These are phyloP conservation scores for Istiophorus platypterus DNA, from an alignment of 2,113 vertebrate genomes.

Conservation along the genomic window DNA sequence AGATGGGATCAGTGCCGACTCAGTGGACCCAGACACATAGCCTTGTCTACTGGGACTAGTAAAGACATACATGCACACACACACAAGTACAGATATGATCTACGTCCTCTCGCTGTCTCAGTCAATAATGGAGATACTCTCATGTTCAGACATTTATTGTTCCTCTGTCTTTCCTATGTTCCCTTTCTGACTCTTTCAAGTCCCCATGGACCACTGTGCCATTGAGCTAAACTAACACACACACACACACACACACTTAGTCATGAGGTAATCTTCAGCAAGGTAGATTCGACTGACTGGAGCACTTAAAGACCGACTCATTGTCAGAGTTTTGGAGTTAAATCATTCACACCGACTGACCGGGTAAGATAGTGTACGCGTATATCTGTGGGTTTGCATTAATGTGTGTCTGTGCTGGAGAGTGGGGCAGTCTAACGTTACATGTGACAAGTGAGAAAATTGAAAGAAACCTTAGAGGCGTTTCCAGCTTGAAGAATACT, in stretches of 20 bases:
- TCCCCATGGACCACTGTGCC: slow-evolving; percentile 41
- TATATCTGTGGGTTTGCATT: not conserved
- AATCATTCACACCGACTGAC: slow-evolving; percentile 54
- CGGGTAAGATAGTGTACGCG: not conserved
- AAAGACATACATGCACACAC: slow-evolving; percentile 6
- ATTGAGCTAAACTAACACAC: slow-evolving; percentile 25
- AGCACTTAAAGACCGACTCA: slow-evolving; percentile 69
- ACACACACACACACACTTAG: slow-evolving; percentile 33
- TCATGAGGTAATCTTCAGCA: slow-evolving; percentile 68
- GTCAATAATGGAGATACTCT: slow-evolving; percentile 59
- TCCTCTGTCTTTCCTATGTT: slow-evolving; percentile 37
- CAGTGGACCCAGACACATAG: slow-evolving; percentile 61
- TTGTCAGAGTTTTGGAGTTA: slow-evolving; percentile 55
- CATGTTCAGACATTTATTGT: slow-evolving; percentile 60
- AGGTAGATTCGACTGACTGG: slow-evolving; percentile 59
- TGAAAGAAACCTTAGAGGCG: slow-evolving; percentile 12
- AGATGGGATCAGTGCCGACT: slow-evolving; percentile 69
- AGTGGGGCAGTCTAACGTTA: not conserved
- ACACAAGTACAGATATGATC: slow-evolving; percentile 27
- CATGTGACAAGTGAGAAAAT: slow-evolving; percentile 16
- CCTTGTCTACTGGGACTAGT: slow-evolving; percentile 22
- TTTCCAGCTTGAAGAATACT: slow-evolving; percentile 32
- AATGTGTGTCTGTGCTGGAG: not conserved
- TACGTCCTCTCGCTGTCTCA: slow-evolving; percentile 51
- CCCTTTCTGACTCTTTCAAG: slow-evolving; percentile 33